Conservation (phyloP, 1,140 invertebrate species). For the Melipona quadrifasciata region DNA sequence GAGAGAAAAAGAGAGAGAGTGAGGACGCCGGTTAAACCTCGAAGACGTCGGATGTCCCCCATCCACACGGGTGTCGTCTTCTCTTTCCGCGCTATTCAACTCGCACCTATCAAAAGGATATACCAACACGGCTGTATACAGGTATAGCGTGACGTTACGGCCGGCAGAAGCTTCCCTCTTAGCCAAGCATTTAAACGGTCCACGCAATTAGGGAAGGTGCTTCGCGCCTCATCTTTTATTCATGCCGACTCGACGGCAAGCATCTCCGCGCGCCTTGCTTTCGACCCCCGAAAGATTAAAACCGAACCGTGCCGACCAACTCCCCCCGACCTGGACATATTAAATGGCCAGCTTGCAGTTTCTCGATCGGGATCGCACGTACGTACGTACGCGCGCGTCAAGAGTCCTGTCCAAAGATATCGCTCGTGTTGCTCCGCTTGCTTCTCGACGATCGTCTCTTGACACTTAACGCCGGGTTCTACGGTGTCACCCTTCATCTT, state of each 20-base stretch:
- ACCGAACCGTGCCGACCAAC: conserved; percentile 68
- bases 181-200: conserved; percentile 75
- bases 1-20: no score
- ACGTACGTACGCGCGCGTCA: no score
- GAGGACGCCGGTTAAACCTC: conserved; percentile 18
- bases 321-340: conserved; percentile 46
- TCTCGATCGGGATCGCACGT: conserved; percentile 37
- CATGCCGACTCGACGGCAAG: conserved; percentile 61
- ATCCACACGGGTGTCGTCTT: no score
- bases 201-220: conserved; percentile 80
- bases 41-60: conserved; percentile 22
- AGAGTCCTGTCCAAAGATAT: background rate
- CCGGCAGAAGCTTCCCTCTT: conserved; percentile 63
- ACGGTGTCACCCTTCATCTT: background rate
- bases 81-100: conserved; percentile 6
- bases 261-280: conserved; percentile 51
- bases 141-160: conserved; percentile 40
- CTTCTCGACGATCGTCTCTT: background rate
- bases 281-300: conserved; percentile 74
- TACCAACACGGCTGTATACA: conserved; percentile 46
- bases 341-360: conserved; percentile 52
- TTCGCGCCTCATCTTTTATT: conserved; percentile 80
- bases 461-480: background rate
- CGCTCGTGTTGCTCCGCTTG: no score
- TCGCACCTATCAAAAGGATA: conserved; percentile 45